These are phyloP conservation scores for Geodia barretti DNA, from an alignment of 37 sponge, comb jelly and placozoan genomes.

Conservation along the genomic window DNA sequence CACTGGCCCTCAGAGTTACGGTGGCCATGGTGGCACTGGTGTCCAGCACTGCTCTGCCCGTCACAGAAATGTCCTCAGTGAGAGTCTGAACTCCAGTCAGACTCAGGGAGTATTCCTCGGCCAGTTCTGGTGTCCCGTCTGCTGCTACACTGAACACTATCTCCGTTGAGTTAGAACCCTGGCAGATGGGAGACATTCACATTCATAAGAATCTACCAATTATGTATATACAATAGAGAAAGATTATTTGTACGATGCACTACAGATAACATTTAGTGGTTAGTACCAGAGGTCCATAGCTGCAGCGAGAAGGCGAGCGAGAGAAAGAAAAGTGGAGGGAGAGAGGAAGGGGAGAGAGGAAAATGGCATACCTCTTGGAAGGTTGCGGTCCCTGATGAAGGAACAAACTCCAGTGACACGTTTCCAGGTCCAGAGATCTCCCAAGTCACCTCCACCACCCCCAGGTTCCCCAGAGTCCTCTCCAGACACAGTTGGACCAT, in stretches of 20 bases:
- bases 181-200: neutral
- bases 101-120: constrained; percentile 52
- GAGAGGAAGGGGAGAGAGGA: neutral
- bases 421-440: constrained; percentile 48
- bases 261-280: neutral
- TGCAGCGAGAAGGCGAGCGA: neutral
- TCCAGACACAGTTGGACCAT: constrained; percentile 19
- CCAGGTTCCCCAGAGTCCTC: constrained; percentile 54
- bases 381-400: constrained; percentile 30
- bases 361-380: constrained; percentile 49
- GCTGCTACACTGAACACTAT: constrained; percentile 38
- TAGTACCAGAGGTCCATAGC: neutral
- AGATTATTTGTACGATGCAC: neutral
- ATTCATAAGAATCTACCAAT: neutral
- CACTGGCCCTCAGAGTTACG: constrained; percentile 83
- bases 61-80: constrained; percentile 36
- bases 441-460: constrained; percentile 71
- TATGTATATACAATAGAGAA: too few species aligned
- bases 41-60: constrained; percentile 60
- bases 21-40: constrained; percentile 42
- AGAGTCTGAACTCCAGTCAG: constrained; percentile 34
- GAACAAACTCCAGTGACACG: constrained; percentile 48
- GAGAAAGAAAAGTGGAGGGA: neutral
- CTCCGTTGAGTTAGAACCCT: constrained; percentile 38
- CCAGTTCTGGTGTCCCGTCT: constrained; percentile 68